Evolutionary conservation across 2,797 vertebrate species (phyloP), one percentile per base, ranked within the genome.

Genomic region (Dipus sagitta): DNA sequence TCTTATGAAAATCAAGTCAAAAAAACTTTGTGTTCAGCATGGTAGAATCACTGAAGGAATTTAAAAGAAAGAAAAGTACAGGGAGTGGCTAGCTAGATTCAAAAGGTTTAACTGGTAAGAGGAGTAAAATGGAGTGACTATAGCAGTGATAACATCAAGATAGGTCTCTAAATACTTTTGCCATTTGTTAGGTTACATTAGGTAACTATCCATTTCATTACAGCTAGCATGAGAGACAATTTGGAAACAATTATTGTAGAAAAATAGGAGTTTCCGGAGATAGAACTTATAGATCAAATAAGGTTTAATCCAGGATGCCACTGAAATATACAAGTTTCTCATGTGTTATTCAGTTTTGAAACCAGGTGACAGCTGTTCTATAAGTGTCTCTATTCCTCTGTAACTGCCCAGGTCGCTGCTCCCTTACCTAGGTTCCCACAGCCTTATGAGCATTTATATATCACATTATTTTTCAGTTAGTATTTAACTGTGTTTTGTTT

Each of bases 1-100:
- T 92, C 80, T 34, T 15, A 3, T 88, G 74, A 84, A 93, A 89
- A 77, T 42, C 24, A 95, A 86, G 62, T 20, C 52, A 71, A 79
- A 83, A 65, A 75, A 86, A 47, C n/a, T 12, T 94, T 77, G 83
- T 54, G 17, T n/a, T 60, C 28, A 64, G 52, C 14, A 6, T n/a
- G 54, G 26, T 71, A 65, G 32, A 72, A 26, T 77, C 60, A 13
- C 30, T 23, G 20, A 65, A 75, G 24, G 89, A 34, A 20, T 87
- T 89, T 75, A 52, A 71, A 81, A 52, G 47, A 68, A 62, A 60
- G 47, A 68, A 62, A 89, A 84, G 77, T 58, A 38, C 38, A 87
- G 28, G 75, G 52, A 28, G 58, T 3, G 18, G 58, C 54, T 71
- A 84, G 74, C 28, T 34, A 30, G 75, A 72, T 38, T 42, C 58